phyloP scores from a whole-genome alignment of 2,113 vertebrate species.

The Neodon shergylaensis region DNA sequence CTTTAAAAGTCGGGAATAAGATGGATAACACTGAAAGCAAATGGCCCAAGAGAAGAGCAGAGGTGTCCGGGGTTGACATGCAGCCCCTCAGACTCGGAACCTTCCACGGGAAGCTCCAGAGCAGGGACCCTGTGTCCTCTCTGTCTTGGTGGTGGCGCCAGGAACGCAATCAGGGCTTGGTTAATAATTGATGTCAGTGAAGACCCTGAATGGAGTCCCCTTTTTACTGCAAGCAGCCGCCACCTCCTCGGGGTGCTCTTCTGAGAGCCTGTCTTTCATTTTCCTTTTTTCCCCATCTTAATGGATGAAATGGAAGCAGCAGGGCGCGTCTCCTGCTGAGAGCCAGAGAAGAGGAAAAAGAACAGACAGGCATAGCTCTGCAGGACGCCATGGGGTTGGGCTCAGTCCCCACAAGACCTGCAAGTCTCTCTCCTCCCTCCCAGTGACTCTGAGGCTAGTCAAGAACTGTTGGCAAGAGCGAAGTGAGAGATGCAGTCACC shows the following conservation, averaged over 20 bases:
- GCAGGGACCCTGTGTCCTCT: neutral
- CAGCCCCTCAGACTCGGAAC: neutral
- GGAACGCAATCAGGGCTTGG: neutral
- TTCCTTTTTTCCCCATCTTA: neutral
- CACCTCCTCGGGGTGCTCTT: neutral
- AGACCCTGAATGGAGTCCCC: constrained; percentile 24
- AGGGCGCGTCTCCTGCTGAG: neutral
- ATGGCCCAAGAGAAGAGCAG: neutral
- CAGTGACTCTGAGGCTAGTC: neutral
- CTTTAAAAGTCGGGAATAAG: neutral
- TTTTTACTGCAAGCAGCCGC: neutral
- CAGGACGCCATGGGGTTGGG: neutral
- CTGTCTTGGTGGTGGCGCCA: constrained; percentile 34
- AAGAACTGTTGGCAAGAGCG: no score
- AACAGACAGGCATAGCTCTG: neutral
- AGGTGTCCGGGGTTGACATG: neutral
- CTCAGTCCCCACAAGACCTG: neutral
- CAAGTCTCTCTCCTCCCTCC: neutral
- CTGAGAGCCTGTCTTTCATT: constrained; percentile 34
- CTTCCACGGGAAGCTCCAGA: neutral
- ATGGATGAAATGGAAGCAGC: neutral
- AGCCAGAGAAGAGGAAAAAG: neutral
- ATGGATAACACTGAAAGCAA: neutral
- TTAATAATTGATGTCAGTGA: constrained; percentile 57
- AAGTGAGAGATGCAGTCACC: neutral